Base-by-base conservation (phyloP, 1,140 invertebrate genomes). In the Bombus cullumanus region DNA sequence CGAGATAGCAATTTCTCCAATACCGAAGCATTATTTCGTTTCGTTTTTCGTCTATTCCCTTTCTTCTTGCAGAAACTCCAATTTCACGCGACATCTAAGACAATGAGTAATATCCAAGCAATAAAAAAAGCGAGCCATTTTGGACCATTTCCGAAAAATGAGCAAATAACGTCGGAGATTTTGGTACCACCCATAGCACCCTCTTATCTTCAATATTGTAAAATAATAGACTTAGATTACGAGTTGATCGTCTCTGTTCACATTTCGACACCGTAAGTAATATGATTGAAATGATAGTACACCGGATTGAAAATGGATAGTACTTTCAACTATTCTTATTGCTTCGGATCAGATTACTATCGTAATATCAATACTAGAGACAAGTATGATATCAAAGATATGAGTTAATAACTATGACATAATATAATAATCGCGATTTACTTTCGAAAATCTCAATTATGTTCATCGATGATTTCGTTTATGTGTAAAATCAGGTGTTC, bases 161-260 rank as follows among this genome's bases (percentile, higher is more conserved):
- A 12, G 4, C 10, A n/a, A 5, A 12, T 62, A 62, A 62, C 12
- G 1, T 5, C 12, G 12, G 28, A n/a, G 4, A 28, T 62, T 15
- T 39, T 37, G 2, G 2, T 91, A 41, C 89, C 89, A 10, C 81
- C 89, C 15, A 43, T 88, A 62, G 39, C 89, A 15, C 89, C 89
- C 4, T 62, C 59, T 12, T n/a, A 13, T 62, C 59, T 62, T 62
- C 10, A n/a, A n/a, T 5, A n/a, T 62, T 62, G 59, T 62, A n/a
- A 1, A 4, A n/a, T n/a, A 62, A 62, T 62, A 62, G 5, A 62
- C 1, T 0, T 62, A 12, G 0, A 62, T 13, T 62, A 62, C 57
- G 15, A 28, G 1, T n/a, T 89, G 13, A 13, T 64, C 22, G 25
- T 89, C 31, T 9, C 25, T 25, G 31, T 87, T 18, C 89, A 87